Base-by-base conservation (phyloP, 1,140 invertebrate genomes). In the Drosophila burlai region DNA sequence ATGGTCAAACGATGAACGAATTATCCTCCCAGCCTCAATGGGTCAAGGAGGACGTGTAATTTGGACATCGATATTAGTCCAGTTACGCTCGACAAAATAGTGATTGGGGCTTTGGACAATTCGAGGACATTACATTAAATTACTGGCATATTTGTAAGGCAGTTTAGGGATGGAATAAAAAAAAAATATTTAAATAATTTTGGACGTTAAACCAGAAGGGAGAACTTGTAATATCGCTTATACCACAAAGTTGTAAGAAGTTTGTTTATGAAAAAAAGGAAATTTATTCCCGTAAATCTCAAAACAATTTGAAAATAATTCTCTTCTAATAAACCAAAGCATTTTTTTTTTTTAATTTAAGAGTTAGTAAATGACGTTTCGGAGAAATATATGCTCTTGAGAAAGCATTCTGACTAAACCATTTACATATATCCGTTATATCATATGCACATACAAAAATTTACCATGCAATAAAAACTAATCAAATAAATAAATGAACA, bases 401-500 rank as follows among this genome's bases (percentile, higher is more conserved):
- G 24, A n/a, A 7, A 42, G 10, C 18, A 21, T 40, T 47, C 34
- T 5, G 2, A 29, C 26, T 6, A 36, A 26, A 29, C 29, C 29
- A 29, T 29, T 29, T 29, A 8, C 24, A 24, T 24, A 3, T 29
- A 7, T 29, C 29, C 29, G 54, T 42, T 64, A 34, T 59, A 52
- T 58, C 31, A 73, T 73, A 54, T 79, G 45, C 34, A 68, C 42
- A 38, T 50, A 52, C 72, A 72, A 79, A 79, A 78, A 61, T 54
- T 42, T 42, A 38, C 36, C 36, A 59, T 61, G 67, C 59, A 79
- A 80, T 79, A 80, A 80, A 79, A 80, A 79, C 76, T 79, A 80
- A 80, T 80, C 67, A 80, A 80, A 80, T 80, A 79, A 80, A 79
- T 79, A 79, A 79, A 73, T 80, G 79, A 80, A 78, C 75, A 79